Conservation (phyloP, 2,797 vertebrate species). For the Euthynnus affinis region DNA sequence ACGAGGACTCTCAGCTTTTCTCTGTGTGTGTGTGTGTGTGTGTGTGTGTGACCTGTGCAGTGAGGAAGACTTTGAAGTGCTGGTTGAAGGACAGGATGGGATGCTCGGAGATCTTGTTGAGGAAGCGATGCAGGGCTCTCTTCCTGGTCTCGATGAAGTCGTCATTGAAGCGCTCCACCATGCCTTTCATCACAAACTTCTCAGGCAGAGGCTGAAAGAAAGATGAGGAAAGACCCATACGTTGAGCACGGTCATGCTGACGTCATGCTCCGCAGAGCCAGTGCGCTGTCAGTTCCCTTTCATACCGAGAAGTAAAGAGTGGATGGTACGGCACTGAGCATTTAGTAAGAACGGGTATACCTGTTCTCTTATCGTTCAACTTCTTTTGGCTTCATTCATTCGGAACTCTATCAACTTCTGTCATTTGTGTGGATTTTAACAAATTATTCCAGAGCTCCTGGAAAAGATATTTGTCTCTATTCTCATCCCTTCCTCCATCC, state of each 20-base stretch:
- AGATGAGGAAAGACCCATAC: neutral
- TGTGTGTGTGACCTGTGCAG: slow-evolving; percentile 77
- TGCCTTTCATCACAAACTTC: slow-evolving; percentile 97
- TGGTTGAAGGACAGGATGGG: slow-evolving; percentile 93
- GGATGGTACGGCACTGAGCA: neutral
- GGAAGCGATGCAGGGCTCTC: slow-evolving; percentile 93
- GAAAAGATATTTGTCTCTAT: too few relatives aligned
- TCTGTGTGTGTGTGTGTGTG: neutral
- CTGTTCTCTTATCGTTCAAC: neutral
- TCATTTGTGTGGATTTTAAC: too few relatives aligned
- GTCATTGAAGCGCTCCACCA: slow-evolving; percentile 96
- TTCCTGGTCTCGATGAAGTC: slow-evolving; percentile 96
- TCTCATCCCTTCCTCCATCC: too few relatives aligned
- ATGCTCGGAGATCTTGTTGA: slow-evolving; percentile 93
- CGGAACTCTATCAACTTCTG: too few relatives aligned
- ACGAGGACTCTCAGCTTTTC: too few relatives aligned
- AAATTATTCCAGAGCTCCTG: too few relatives aligned
- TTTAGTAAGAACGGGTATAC: neutral
- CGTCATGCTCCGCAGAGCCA: neutral
- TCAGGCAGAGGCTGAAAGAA: slow-evolving; percentile 92
- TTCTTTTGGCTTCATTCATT: neutral
- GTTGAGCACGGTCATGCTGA: neutral
- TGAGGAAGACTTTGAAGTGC: slow-evolving; percentile 95
- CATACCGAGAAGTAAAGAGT: neutral
- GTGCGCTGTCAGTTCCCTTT: neutral